Base-by-base conservation (phyloP, 2,797 vertebrate genomes). In the Trichosurus vulpecula region DNA sequence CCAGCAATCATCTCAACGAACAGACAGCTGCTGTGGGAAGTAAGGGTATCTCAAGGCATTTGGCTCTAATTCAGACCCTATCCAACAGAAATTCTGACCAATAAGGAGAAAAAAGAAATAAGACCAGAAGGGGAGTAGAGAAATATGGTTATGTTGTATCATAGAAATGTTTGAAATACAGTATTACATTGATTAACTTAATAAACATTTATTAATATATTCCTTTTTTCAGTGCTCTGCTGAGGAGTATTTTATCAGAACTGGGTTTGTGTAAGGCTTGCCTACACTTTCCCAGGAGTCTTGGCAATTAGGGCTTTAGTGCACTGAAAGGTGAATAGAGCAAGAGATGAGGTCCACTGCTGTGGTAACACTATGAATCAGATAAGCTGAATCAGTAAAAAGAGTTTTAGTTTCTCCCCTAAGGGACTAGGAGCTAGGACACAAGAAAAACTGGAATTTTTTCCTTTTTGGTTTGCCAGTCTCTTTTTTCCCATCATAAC, bases 371-470 rank as follows among this genome's bases (percentile, higher is more conserved):
- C 91, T 53, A 91, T 96, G 90, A 56, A 94, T 92, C 90, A 66
- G 41, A 56, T n/a, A 54, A 91, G 31, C 90, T 2, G 3, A 3
- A 54, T 97, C 54, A 93, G 96, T 55, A 93, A 41, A 95, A 92
- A 96, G 94, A 51, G 57, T 61, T 81, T 52, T 30, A 25, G 2
- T 58, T 27, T 57, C 57, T 91, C 97, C 94, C 92, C 57, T 52
- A 92, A 30, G 92, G 92, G 81, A 19, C 31, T 2, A 4, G 91
- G 58, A 94, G 30, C 4, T 66, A 22, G 94, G 95, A 93, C 96
- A 95, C 95, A 96, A 94, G 97, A 96, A 96, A 98, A 98, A 97
- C 97, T 25, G 9, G 97, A 96, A 93, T 19, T 19, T 89, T 57
- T 96, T 41, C 90, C 93, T 95, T 94, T 27, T 74, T 74, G 96